These are phyloP conservation scores for Lasioglossum malachurum DNA, from an alignment of 2,888 invertebrate species.

Conservation along the genomic window DNA sequence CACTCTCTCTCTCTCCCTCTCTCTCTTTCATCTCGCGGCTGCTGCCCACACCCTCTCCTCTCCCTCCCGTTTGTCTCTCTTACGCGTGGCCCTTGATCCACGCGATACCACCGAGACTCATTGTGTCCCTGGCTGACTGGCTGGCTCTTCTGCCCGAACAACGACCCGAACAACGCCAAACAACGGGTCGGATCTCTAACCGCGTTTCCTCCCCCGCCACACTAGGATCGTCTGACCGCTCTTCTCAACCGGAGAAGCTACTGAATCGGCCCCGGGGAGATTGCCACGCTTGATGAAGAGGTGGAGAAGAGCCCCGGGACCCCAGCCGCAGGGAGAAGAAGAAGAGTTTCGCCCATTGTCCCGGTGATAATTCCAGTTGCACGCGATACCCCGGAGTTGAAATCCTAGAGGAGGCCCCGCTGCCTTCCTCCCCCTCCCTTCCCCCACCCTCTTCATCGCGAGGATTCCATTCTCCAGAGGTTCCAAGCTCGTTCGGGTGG, in stretches of 20 bases:
- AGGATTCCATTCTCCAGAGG: conserved; percentile 57
- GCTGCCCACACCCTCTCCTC: conserved; percentile 43
- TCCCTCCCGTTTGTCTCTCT: conserved; percentile 44
- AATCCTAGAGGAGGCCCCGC: conserved; percentile 79
- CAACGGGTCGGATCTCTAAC: conserved; percentile 57
- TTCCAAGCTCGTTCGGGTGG: conserved; percentile 78
- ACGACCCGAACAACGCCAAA: conserved; percentile 65
- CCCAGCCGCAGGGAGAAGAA: conserved; percentile 28
- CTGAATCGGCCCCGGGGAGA: conserved; percentile 64
- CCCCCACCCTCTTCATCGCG: conserved; percentile 28
- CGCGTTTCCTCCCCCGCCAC: conserved; percentile 15
- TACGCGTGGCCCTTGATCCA: conserved; percentile 78
- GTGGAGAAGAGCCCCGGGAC: conserved; percentile 28
- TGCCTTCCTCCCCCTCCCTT: neutral
- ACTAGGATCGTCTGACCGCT: conserved; percentile 32
- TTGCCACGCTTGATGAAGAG: conserved; percentile 68
- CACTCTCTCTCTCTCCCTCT: neutral
- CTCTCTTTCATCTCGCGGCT: conserved; percentile 22
- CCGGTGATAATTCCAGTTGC: conserved; percentile 82
- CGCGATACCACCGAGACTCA: conserved; percentile 77
- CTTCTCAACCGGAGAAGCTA: conserved; percentile 16
- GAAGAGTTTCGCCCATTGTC: conserved; percentile 78
- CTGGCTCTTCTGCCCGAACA: conserved; percentile 53
- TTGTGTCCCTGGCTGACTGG: conserved; percentile 70
- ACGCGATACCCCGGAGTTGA: conserved; percentile 77